Evolutionary conservation across 92 coral and sea anemone genomes (phyloP).

Genomic region (Scolanthus callimorphus): DNA sequence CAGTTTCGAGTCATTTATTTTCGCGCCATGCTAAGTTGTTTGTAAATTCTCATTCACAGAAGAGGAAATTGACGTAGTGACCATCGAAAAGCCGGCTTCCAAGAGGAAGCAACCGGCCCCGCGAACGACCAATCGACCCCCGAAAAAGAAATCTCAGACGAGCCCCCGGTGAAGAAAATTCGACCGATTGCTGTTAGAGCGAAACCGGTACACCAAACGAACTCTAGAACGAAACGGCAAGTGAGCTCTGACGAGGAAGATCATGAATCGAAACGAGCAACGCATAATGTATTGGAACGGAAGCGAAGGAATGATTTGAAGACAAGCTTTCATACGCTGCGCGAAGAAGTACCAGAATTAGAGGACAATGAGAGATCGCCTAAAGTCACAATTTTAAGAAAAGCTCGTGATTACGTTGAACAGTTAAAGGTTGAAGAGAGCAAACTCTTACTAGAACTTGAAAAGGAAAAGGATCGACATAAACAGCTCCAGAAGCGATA

Average conservation of each 20-base stretch:
- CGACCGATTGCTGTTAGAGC: constrained; percentile 62
- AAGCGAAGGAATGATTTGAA: constrained; percentile 97
- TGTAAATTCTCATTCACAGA: constrained; percentile 66
- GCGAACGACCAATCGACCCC: too few relatives aligned
- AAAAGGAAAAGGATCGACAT: constrained; percentile 50
- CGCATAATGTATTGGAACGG: constrained; percentile 97
- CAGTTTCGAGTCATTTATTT: too few relatives aligned
- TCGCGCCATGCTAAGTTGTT: constrained; percentile 28
- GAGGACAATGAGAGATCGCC: constrained; percentile 93
- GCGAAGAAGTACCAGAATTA: constrained; percentile 92
- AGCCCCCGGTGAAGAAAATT: constrained; percentile 59
- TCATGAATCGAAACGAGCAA: constrained; percentile 61
- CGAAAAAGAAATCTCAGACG: constrained; percentile 13
- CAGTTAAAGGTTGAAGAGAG: constrained; percentile 76
- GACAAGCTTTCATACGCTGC: constrained; percentile 90
- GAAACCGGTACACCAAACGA: constrained; percentile 23
- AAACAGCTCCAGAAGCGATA: constrained; percentile 64
- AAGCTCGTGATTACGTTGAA: constrained; percentile 84
- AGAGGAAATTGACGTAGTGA: constrained; percentile 98
- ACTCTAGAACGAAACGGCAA: constrained; percentile 54
- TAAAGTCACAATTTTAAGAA: constrained; percentile 84
- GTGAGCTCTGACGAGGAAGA: constrained; percentile 70
- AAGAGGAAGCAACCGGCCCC: constrained; percentile 66
- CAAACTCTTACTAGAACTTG: constrained; percentile 60
- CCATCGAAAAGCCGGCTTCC: constrained; percentile 68